Percentiles rank a stretch among this genome's conserved stretches.
Evolutionary conservation across 2,888 invertebrate species (phyloP).

Genomic region (Acleris cristana): DNA sequence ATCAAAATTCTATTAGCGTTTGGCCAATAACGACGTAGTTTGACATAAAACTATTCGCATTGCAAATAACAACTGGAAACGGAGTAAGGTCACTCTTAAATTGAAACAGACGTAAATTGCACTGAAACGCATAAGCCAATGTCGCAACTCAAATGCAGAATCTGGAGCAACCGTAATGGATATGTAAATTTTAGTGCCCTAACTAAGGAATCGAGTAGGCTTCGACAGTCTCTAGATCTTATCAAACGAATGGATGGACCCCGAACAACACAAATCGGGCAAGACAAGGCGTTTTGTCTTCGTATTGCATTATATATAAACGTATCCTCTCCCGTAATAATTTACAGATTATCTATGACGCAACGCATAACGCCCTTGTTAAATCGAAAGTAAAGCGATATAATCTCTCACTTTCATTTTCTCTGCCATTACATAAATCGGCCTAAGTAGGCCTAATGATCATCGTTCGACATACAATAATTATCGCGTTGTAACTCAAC

Average conservation of each 20-base stretch:
- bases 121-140: conserved; percentile 59
- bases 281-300: not conserved
- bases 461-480: conserved; percentile 38
- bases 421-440: conserved; percentile 30
- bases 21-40: conserved; percentile 43
- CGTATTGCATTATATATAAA: conserved; percentile 3
- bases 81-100: conserved; percentile 51
- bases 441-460: conserved; percentile 35
- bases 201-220: conserved; percentile 54
- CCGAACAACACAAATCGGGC: conserved; percentile 15
- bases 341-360: conserved; percentile 19
- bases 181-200: conserved; percentile 67
- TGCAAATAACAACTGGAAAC: conserved; percentile 45
- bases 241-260: conserved; percentile 18
- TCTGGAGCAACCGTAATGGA: conserved; percentile 69
- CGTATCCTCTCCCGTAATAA: not conserved
- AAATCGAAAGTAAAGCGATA: conserved; percentile 30
- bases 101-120: conserved; percentile 62
- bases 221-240: conserved; percentile 57
- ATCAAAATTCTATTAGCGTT: conserved; percentile 33
- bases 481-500: conserved; percentile 35
- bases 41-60: conserved; percentile 45
- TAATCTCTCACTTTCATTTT: conserved; percentile 34
- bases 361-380: conserved; percentile 26
- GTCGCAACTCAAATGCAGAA: conserved; percentile 63